phyloP scores from a whole-genome alignment of 2,113 vertebrate genomes.

The Cebidichthys violaceus region DNA sequence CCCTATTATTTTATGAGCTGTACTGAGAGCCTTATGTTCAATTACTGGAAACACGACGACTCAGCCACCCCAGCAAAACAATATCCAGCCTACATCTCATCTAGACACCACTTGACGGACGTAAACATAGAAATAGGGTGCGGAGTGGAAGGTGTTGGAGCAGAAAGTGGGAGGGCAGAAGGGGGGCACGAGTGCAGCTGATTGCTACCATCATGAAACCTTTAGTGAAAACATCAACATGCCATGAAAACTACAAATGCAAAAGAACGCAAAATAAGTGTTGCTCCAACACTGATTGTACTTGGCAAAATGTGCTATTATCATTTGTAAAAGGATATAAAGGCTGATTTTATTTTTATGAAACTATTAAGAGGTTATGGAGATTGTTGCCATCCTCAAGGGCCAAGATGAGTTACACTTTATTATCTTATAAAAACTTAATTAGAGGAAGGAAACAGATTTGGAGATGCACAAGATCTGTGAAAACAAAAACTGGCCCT shows the following conservation, averaged over 20 bases:
- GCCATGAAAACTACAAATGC: background rate
- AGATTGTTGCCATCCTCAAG: slow-evolving; percentile 37
- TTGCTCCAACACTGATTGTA: background rate
- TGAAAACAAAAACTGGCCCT: slow-evolving; percentile 55
- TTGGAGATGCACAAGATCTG: slow-evolving; percentile 50
- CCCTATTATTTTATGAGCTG: slow-evolving; percentile 74
- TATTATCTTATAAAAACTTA: slow-evolving; percentile 64
- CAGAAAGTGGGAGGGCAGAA: background rate
- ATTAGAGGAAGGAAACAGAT: slow-evolving; percentile 52
- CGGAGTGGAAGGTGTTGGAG: slow-evolving; percentile 23
- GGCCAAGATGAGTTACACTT: slow-evolving; percentile 40
- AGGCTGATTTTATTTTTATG: slow-evolving; percentile 32
- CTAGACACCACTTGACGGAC: slow-evolving; percentile 70
- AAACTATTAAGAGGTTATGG: slow-evolving; percentile 52
- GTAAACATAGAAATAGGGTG: slow-evolving; percentile 65
- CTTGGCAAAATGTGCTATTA: background rate
- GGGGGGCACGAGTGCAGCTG: slow-evolving; percentile 19
- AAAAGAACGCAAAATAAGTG: slow-evolving; percentile 25
- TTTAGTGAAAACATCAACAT: slow-evolving; percentile 32
- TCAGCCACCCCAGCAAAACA: slow-evolving; percentile 66
- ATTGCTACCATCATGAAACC: slow-evolving; percentile 53
- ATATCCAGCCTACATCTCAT: slow-evolving; percentile 78
- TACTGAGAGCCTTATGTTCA: slow-evolving; percentile 80
- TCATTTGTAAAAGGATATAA: slow-evolving; percentile 21
- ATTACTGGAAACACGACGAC: slow-evolving; percentile 82